A percentile compares a stretch with the other conserved stretches of the same genome.
Evolutionary conservation across 1,140 invertebrate species (phyloP).

Genomic region (Rhizoglyphus robini): DNA sequence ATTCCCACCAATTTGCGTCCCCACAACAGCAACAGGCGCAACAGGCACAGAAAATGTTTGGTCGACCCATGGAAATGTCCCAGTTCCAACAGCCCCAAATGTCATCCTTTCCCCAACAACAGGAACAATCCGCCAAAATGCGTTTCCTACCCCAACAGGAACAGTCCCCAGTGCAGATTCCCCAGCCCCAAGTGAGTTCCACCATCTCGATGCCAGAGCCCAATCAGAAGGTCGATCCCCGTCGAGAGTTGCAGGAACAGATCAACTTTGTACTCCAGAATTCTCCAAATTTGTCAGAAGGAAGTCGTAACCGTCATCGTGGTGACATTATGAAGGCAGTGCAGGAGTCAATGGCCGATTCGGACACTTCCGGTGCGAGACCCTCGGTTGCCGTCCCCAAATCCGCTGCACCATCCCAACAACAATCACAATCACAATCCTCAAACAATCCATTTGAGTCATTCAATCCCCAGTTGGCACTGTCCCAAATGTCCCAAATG

Average conservation of each 20-base stretch:
- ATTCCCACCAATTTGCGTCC: background rate
- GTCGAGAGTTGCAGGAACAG: background rate
- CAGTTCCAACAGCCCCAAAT: background rate
- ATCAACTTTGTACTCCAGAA: background rate
- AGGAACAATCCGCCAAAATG: background rate
- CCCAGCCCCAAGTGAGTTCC: background rate
- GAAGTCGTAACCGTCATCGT: background rate
- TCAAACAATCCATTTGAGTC: background rate
- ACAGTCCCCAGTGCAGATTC: background rate
- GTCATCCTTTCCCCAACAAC: background rate
- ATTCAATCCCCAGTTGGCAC: background rate
- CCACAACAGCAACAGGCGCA: background rate
- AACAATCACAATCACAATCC: background rate
- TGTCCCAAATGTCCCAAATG: too few species aligned
- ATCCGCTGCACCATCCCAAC: background rate
- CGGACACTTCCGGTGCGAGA: background rate
- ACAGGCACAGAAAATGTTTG: constrained; percentile 5
- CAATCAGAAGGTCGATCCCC: background rate
- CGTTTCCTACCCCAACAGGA: background rate
- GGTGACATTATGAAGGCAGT: background rate
- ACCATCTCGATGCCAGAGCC: background rate
- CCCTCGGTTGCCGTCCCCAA: background rate
- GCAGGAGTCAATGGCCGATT: background rate
- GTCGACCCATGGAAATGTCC: background rate
- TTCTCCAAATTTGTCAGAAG: constrained; percentile 4